Evolutionary conservation across 1,140 invertebrate species (phyloP).

Genomic region (Aphis craccivora): DNA sequence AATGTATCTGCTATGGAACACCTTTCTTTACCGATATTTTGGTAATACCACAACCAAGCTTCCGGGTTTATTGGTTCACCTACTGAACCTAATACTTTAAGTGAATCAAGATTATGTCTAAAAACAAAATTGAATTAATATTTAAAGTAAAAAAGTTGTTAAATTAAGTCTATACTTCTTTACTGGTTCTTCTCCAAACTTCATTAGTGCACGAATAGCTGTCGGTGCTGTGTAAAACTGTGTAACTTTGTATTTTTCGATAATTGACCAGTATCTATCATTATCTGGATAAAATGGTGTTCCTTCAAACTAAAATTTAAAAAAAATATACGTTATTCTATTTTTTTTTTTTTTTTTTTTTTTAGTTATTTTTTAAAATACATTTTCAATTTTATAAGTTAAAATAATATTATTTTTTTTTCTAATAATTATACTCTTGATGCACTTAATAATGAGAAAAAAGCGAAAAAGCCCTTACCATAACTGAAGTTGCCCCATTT

Average conservation of each 20-base stretch:
- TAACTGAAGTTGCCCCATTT: constrained; percentile 90
- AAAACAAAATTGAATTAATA: constrained; percentile 20
- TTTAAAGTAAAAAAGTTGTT: neutral
- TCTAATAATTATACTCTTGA: neutral
- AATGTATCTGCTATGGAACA: constrained; percentile 97
- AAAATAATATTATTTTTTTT: neutral
- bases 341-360: neutral
- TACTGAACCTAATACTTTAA: constrained; percentile 91
- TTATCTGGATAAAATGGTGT: constrained; percentile 90
- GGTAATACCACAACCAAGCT: constrained; percentile 98
- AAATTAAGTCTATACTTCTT: constrained; percentile 66
- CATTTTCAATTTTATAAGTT: neutral
- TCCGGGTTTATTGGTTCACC: constrained; percentile 98
- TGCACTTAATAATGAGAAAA: neutral
- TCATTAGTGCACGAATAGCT: constrained; percentile 95
- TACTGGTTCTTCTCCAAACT: constrained; percentile 82
- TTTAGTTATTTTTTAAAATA: neutral
- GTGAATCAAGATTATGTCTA: constrained; percentile 66
- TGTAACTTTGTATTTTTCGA: constrained; percentile 93
- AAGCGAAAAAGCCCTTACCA: constrained; percentile 70
- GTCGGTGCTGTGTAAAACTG: constrained; percentile 99
- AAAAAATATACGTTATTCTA: neutral
- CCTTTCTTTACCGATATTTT: constrained; percentile 79
- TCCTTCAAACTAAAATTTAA: constrained; percentile 86
- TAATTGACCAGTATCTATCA: constrained; percentile 89